These are phyloP conservation scores for Nipponia nippon DNA, from an alignment of 2,113 vertebrate genomes.

Conservation along the genomic window DNA sequence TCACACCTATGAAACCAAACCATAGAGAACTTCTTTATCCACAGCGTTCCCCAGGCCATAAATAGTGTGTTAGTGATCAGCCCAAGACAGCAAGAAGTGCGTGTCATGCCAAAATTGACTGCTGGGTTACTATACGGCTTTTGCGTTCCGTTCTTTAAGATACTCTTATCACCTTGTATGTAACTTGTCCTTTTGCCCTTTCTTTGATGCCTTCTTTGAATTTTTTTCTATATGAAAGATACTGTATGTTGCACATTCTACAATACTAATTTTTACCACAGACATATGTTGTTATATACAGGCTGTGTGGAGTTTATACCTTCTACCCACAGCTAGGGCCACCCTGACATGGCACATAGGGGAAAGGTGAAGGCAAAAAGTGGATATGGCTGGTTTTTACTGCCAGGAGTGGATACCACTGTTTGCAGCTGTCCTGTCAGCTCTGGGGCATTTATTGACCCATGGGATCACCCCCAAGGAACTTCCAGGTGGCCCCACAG, in stretches of 20 bases:
- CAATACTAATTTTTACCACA: background rate
- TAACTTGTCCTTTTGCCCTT: background rate
- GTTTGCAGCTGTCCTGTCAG: background rate
- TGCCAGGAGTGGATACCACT: background rate
- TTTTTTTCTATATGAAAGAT: background rate
- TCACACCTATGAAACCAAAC: background rate
- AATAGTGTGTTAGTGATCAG: background rate
- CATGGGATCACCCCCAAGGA: background rate
- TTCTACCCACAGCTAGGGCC: background rate
- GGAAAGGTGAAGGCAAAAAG: background rate
- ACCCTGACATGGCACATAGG: accelerated
- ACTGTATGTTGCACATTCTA: background rate
- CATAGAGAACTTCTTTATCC: background rate
- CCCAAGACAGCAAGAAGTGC: background rate
- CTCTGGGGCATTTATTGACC: background rate
- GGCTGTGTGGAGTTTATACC: background rate
- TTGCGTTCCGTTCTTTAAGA: background rate
- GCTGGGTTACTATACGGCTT: background rate
- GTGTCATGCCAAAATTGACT: background rate
- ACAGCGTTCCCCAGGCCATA: background rate
- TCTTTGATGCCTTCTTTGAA: background rate
- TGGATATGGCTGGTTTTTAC: background rate
- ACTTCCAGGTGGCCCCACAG: background rate
- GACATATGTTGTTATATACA: background rate
- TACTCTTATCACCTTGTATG: background rate